These are phyloP conservation scores for Chiloscyllium plagiosum DNA, from an alignment of 2,113 vertebrate species.

Conservation along the genomic window DNA sequence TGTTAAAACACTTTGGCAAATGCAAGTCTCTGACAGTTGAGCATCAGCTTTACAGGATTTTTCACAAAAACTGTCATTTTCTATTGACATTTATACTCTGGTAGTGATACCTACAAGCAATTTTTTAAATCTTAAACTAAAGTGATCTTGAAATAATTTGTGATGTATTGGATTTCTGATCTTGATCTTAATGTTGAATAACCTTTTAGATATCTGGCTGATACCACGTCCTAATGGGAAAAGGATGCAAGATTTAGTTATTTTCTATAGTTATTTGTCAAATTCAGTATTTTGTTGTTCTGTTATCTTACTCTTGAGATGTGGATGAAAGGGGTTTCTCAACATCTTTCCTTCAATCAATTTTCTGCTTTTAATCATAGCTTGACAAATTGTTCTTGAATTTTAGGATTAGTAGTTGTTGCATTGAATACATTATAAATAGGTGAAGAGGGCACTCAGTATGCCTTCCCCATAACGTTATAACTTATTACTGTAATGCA, in stretches of 20 bases:
- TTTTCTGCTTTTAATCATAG: neutral
- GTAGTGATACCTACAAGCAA: neutral
- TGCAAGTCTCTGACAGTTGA: neutral
- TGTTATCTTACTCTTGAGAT: constrained; percentile 11
- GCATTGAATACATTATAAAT: neutral
- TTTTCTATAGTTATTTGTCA: neutral
- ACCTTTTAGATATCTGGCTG: neutral
- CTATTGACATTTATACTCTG: neutral
- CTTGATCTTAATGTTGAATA: neutral
- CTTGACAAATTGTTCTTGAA: neutral
- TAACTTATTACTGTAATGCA: no score
- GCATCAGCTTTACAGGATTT: neutral
- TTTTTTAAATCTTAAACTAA: neutral
- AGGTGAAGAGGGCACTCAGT: no score
- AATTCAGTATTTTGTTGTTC: no score
- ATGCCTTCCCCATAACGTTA: no score
- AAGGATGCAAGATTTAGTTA: neutral
- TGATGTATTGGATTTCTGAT: neutral
- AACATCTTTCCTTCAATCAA: neutral
- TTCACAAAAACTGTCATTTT: neutral
- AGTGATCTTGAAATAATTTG: neutral
- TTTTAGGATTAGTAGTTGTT: neutral
- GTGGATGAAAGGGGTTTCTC: neutral
- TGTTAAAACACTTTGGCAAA: neutral
- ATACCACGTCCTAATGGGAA: neutral